Base-by-base conservation (phyloP, 1,140 invertebrate genomes). In the Nylanderia fulva region DNA sequence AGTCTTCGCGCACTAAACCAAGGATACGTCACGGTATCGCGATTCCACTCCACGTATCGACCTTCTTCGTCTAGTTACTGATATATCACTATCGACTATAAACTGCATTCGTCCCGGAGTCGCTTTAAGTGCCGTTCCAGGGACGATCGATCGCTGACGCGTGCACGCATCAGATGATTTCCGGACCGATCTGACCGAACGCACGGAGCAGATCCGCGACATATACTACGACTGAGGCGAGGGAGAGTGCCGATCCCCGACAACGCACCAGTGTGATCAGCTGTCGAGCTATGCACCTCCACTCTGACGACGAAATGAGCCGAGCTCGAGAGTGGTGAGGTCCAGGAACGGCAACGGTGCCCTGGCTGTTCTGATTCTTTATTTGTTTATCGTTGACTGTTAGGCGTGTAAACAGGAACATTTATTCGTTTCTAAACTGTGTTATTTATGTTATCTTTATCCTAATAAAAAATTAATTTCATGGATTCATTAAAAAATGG, bases 231-330 rank as follows among this genome's bases (percentile, higher is more conserved):
- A 88, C 60, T 85, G 83, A 48, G 0, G 85, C 69, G 29, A 29
- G 29, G 36, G 85, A 77, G 79, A 90, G 52, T 61, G 64, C 64
- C 74, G 79, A 75, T 69, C 86, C 42, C 33, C 21, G 29, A 27
- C 69, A 63, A 74, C 85, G 54, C 77, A 82, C 54, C 68, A 84
- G 86, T 64, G 63, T 85, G 86, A 90, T 91, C 91, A 91, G 91
- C 90, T 91, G 91, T 91, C 86, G 71, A 18, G 69, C 74, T 86
- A 71, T 88, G 48, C 77, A 87, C 76, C 48, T 72, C 89, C 74
- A 66, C 74, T 77, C 82, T 75, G 21, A 69, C 66, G 76, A 87
- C 82, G 69, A 79, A 91, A 84, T 88, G 79, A 90, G 82, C 64
- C 66, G 60, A 89, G 61, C 89, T 89, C 52, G 79, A 69, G 61